phyloP scores from a whole-genome alignment of 2,888 invertebrate species.

The Tenthredo livida region DNA sequence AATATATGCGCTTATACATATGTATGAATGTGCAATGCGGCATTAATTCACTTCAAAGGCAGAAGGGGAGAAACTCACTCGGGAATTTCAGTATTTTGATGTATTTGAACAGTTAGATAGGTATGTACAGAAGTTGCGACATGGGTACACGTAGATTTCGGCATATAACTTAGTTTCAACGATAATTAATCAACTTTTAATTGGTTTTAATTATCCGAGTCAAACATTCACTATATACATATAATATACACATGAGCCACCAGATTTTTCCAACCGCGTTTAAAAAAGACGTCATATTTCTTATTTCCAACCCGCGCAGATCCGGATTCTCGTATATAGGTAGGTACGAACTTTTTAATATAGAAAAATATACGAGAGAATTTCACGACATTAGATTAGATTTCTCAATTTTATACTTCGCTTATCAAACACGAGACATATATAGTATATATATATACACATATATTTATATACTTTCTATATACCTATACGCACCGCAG shows the following conservation, averaged over 20 bases:
- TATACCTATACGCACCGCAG: too few relatives aligned
- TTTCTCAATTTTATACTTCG: constrained; percentile 15
- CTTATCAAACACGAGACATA: not conserved
- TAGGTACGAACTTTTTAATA: not conserved
- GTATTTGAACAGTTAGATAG: not conserved
- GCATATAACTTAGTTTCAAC: not conserved
- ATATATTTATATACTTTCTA: too few relatives aligned
- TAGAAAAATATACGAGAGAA: not conserved
- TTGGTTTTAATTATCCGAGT: not conserved
- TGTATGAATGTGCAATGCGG: not conserved
- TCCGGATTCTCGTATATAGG: not conserved
- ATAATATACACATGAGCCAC: not conserved
- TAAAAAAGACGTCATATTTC: not conserved
- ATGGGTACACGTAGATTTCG: not conserved
- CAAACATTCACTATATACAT: not conserved
- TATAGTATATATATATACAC: too few relatives aligned
- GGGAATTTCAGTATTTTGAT: not conserved
- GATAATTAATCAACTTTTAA: not conserved
- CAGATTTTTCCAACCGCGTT: not conserved
- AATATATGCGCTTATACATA: constrained; percentile 26
- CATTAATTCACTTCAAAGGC: constrained; percentile 26
- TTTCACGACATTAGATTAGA: constrained; percentile 21
- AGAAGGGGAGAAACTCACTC: not conserved
- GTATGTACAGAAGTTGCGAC: not conserved
- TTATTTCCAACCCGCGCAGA: not conserved